A percentile compares a stretch with the other conserved stretches of the same genome.
These are phyloP conservation scores for Carcharodon carcharias DNA, from an alignment of 2,797 vertebrate genomes.

Conservation along the genomic window DNA sequence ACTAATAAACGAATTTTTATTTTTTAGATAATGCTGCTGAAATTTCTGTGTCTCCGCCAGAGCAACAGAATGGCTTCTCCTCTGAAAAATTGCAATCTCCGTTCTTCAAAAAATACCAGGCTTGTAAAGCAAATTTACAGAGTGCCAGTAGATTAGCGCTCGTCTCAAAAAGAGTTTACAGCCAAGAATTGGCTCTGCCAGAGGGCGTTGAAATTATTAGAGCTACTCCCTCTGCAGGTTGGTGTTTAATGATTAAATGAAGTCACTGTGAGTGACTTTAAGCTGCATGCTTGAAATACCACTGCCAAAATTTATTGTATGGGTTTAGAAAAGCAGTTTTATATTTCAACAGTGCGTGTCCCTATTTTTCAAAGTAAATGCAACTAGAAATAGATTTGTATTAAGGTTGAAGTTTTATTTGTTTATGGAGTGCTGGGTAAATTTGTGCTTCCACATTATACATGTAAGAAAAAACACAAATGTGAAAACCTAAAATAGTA, in stretches of 20 bases:
- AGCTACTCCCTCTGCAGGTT: slow-evolving; percentile 88
- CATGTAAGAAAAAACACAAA: not conserved
- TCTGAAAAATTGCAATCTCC: slow-evolving; percentile 69
- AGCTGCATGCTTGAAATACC: not conserved
- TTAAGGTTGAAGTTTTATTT: not conserved
- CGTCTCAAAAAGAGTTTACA: slow-evolving; percentile 74
- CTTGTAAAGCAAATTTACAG: slow-evolving; percentile 81
- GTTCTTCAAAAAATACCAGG: slow-evolving; percentile 62
- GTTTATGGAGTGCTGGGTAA: not conserved
- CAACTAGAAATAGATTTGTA: not conserved
- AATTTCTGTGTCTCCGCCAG: slow-evolving; percentile 43
- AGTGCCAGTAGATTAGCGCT: slow-evolving; percentile 82
- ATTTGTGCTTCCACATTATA: not conserved
- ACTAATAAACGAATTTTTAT: slow-evolving; percentile 21
- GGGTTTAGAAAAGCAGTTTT: not conserved
- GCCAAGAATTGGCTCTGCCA: slow-evolving; percentile 77
- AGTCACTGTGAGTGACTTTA: not conserved
- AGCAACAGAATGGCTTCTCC: slow-evolving; percentile 52
- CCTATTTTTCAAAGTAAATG: not conserved
- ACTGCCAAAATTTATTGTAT: not conserved
- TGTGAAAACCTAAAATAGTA: not conserved
- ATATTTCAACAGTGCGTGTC: not conserved
- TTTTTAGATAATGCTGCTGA: slow-evolving; percentile 56
- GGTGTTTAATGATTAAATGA: not conserved
- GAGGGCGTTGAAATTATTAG: slow-evolving; percentile 80